These are phyloP conservation scores for Drosophila parabipectinata DNA, from an alignment of 1,140 invertebrate genomes.

Conservation along the genomic window DNA sequence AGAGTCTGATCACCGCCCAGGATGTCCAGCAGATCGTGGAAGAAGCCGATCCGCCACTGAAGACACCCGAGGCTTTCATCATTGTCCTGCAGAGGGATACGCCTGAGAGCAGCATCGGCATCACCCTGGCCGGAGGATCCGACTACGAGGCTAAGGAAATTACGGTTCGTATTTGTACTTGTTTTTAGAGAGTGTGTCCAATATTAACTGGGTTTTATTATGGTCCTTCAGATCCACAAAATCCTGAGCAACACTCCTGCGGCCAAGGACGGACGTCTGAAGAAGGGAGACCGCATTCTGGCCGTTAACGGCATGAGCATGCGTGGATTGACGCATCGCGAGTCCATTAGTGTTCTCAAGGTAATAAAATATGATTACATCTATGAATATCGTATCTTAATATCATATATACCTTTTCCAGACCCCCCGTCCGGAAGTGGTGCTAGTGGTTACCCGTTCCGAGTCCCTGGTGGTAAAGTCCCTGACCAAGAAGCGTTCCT, in stretches of 20 bases:
- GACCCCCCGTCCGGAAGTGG: constrained; percentile 88
- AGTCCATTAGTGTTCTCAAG: constrained; percentile 94
- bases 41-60: constrained; percentile 82
- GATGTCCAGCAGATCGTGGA: constrained; percentile 83
- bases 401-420: constrained; percentile 53
- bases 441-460: constrained; percentile 86
- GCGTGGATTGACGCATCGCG: constrained; percentile 91
- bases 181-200: neutral
- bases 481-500: constrained; percentile 80
- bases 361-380: constrained; percentile 75
- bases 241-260: constrained; percentile 93
- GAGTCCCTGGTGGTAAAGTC: constrained; percentile 78
- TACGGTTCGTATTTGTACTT: constrained; percentile 87
- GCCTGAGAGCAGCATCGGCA: constrained; percentile 91
- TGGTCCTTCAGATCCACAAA: constrained; percentile 89
- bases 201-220: neutral
- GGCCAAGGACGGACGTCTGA: constrained; percentile 92
- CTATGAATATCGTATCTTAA: neutral
- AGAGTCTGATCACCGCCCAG: constrained; percentile 83
- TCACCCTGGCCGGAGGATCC: constrained; percentile 93
- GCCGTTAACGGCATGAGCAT: constrained; percentile 95
- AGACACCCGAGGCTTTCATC: constrained; percentile 82
- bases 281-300: constrained; percentile 93
- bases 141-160: constrained; percentile 96
- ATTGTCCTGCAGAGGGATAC: constrained; percentile 82